Evolutionary conservation across 2,797 vertebrate genomes (phyloP).

Genomic region (Anguilla pacifica): DNA sequence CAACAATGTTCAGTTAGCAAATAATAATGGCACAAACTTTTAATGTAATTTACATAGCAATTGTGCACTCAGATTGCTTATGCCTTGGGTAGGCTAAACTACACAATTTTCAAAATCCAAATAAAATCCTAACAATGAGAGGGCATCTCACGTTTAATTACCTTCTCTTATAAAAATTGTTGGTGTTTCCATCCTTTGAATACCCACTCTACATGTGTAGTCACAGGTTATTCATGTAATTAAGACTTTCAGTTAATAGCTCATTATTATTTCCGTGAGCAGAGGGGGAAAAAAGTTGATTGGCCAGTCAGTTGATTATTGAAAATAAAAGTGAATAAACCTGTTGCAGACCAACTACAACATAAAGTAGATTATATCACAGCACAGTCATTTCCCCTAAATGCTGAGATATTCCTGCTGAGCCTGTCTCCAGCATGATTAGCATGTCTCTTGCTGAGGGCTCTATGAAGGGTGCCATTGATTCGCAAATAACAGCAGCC

Average conservation of each 20-base stretch:
- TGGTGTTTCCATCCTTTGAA: too few relatives aligned
- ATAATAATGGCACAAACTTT: too few relatives aligned
- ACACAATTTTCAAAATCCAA: too few relatives aligned
- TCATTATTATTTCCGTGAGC: not conserved
- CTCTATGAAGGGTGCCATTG: conserved; percentile 38
- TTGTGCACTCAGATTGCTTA: too few relatives aligned
- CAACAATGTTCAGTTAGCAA: too few relatives aligned
- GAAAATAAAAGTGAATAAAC: not conserved
- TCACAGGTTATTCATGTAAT: too few relatives aligned
- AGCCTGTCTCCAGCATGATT: not conserved
- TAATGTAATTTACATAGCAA: too few relatives aligned
- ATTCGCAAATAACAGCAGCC: conserved; percentile 44
- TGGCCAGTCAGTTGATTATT: not conserved
- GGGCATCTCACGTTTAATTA: too few relatives aligned
- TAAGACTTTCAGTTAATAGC: not conserved
- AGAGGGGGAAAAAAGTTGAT: not conserved
- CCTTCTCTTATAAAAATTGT: too few relatives aligned
- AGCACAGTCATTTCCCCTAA: not conserved
- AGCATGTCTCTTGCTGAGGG: not conserved
- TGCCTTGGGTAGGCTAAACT: too few relatives aligned
- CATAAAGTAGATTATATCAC: not conserved
- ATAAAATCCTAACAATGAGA: too few relatives aligned
- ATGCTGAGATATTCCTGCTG: not conserved
- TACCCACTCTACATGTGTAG: too few relatives aligned
- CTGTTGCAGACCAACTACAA: not conserved